phyloP scores from a whole-genome alignment of 2,113 vertebrate species.

The Scomber japonicus region DNA sequence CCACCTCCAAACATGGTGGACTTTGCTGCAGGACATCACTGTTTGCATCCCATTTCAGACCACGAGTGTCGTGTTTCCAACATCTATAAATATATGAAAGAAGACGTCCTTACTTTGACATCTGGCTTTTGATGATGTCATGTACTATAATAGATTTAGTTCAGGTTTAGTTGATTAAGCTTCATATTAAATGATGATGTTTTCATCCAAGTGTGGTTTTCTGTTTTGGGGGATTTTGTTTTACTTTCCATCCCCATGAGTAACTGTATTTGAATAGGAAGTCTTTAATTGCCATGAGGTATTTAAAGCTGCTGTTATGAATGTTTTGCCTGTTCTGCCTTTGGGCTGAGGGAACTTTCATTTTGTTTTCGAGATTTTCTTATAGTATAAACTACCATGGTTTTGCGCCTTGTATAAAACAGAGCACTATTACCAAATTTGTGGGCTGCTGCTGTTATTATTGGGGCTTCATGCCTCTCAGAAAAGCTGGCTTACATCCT shows the following conservation, averaged over 20 bases:
- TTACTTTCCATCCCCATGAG: background rate
- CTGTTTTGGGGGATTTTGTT: background rate
- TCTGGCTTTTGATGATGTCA: too few relatives aligned
- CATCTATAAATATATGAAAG: too few relatives aligned
- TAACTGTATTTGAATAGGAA: too few relatives aligned
- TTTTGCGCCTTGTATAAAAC: background rate
- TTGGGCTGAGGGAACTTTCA: background rate
- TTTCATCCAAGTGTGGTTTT: too few relatives aligned
- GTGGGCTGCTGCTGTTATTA: background rate
- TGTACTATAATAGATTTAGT: too few relatives aligned
- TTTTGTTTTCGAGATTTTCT: background rate
- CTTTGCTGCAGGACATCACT: too few relatives aligned
- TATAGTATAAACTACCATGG: conserved; percentile 4
- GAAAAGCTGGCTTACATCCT: background rate
- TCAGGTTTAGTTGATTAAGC: too few relatives aligned
- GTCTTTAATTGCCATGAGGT: background rate
- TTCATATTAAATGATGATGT: too few relatives aligned
- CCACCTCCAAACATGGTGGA: too few relatives aligned
- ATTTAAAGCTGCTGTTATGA: background rate
- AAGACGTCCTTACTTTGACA: too few relatives aligned
- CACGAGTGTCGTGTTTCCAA: too few relatives aligned
- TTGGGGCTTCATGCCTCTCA: background rate
- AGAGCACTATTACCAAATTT: background rate
- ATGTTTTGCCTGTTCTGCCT: background rate
- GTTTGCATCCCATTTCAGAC: too few relatives aligned